phyloP scores from a whole-genome alignment of 2,888 invertebrate species.

The Orthosia cruda region DNA sequence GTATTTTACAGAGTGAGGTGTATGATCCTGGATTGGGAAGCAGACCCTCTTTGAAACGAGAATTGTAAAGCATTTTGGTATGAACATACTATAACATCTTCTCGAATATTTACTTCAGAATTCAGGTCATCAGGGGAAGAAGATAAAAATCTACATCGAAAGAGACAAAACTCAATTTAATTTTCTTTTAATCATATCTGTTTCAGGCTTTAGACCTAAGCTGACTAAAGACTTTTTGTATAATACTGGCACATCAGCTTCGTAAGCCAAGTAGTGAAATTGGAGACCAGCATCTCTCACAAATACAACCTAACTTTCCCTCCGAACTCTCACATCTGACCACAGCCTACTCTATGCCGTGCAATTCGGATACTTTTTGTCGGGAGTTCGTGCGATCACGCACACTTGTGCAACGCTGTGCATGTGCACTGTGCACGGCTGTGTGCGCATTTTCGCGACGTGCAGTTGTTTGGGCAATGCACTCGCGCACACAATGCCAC shows the following conservation, averaged over 20 bases:
- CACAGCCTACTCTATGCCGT: constrained; percentile 74
- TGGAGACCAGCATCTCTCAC: background rate
- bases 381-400: constrained; percentile 69
- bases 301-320: background rate
- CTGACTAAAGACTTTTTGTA: background rate
- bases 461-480: constrained; percentile 89
- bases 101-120: background rate
- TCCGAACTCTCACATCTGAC: constrained; percentile 47
- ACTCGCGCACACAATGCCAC: constrained; percentile 87
- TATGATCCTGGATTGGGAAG: too few relatives aligned
- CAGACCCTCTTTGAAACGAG: too few relatives aligned
- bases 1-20: too few relatives aligned
- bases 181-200: too few relatives aligned
- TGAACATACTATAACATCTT: background rate
- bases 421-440: constrained; percentile 57
- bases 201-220: too few relatives aligned
- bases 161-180: background rate
- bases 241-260: background rate
- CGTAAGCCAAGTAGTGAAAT: background rate
- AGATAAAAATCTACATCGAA: background rate
- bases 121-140: background rate
- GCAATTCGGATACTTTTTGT: constrained; percentile 89
- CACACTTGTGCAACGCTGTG: constrained; percentile 55
- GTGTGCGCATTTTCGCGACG: constrained; percentile 84
- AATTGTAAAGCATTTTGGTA: too few relatives aligned